Percentiles rank a stretch among this genome's conserved stretches.
phyloP scores from a whole-genome alignment of 2,113 vertebrate genomes.

The Apus apus region DNA sequence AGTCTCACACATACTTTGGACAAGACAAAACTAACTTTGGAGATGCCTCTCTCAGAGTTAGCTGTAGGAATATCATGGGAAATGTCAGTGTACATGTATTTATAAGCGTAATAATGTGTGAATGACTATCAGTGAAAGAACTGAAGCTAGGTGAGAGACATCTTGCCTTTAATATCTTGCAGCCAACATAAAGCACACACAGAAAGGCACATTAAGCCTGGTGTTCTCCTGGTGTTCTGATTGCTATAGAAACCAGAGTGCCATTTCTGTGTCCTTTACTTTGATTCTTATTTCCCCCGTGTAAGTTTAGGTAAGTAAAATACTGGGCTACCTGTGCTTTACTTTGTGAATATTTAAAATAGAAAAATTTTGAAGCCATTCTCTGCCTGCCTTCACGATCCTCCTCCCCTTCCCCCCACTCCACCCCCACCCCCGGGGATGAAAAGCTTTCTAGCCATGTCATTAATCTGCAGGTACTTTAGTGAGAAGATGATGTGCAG shows the following conservation, averaged over 20 bases:
- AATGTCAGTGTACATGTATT: background rate
- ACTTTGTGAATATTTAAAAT: background rate
- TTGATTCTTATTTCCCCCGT: background rate
- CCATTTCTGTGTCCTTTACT: background rate
- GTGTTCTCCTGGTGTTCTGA: background rate
- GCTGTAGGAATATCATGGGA: background rate
- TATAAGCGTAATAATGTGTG: background rate
- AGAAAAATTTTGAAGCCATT: background rate
- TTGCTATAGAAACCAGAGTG: background rate
- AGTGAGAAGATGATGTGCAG: constrained; percentile 23
- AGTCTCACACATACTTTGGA: background rate
- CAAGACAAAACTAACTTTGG: background rate
- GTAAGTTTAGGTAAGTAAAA: background rate
- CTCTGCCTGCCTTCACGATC: background rate
- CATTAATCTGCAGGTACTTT: constrained; percentile 59
- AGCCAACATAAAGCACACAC: background rate
- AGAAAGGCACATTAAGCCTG: background rate
- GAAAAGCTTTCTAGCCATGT: constrained; percentile 20
- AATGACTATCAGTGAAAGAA: background rate
- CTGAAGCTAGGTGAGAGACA: background rate
- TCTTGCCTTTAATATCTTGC: background rate
- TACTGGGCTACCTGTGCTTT: background rate
- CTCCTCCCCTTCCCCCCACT: background rate
- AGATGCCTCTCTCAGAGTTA: background rate
- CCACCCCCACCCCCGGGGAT: background rate